Conservation (phyloP, 2,113 vertebrate species). For the Stigmatopora argus region DNA sequence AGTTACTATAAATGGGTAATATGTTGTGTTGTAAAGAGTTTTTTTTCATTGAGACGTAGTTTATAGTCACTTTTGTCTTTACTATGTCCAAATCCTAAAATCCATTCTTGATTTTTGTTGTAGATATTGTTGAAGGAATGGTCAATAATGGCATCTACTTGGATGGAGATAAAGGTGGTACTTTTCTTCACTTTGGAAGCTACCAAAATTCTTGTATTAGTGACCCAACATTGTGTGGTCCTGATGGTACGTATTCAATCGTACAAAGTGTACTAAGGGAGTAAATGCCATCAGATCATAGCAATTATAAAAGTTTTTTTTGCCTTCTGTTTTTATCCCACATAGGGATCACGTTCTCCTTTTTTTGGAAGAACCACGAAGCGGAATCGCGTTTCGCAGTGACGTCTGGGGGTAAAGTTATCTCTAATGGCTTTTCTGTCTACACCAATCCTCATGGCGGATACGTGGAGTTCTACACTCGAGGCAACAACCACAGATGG, state of each 20-base stretch:
- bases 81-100: constrained; percentile 4
- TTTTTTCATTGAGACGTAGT: no score
- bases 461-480: constrained; percentile 84
- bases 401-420: constrained; percentile 80
- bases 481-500: constrained; percentile 80
- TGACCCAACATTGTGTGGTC: constrained; percentile 80
- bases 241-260: constrained; percentile 74
- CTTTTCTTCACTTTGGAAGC: constrained; percentile 82
- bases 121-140: constrained; percentile 93
- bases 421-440: constrained; percentile 89
- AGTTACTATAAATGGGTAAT: no score
- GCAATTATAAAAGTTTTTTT: background rate
- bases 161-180: constrained; percentile 75
- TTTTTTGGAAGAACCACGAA: constrained; percentile 92
- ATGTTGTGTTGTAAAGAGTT: no score
- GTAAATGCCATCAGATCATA: background rate
- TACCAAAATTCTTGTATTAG: constrained; percentile 85
- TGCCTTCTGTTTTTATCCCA: constrained; percentile 9
- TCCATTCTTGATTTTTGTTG: constrained; percentile 18
- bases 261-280: no score
- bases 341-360: constrained; percentile 92
- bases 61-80: background rate
- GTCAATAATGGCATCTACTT: constrained; percentile 86
- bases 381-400: constrained; percentile 62
- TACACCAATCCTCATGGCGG: constrained; percentile 74